Evolutionary conservation across 2,797 vertebrate species (phyloP).

Genomic region (Emys orbicularis): DNA sequence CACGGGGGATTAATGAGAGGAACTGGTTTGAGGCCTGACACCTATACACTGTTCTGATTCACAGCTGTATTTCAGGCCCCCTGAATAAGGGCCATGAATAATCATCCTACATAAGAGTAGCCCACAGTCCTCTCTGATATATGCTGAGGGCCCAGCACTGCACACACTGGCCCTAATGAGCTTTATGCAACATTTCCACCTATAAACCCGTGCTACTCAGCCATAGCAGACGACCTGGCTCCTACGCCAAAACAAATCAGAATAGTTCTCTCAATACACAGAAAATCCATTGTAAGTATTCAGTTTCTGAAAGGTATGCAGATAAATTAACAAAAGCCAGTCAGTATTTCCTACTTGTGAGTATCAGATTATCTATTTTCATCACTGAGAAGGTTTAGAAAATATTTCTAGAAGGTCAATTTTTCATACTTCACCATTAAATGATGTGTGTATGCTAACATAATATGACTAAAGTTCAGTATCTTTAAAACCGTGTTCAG

Average conservation of each 20-base stretch:
- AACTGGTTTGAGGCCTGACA: neutral
- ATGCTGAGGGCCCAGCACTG: neutral
- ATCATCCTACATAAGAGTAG: neutral
- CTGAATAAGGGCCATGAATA: neutral
- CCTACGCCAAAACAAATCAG: neutral
- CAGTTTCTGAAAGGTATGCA: slow-evolving; percentile 17
- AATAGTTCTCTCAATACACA: neutral
- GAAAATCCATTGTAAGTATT: slow-evolving; percentile 52
- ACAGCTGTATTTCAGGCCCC: neutral
- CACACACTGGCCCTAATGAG: neutral
- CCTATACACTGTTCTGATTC: neutral
- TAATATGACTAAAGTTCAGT: neutral
- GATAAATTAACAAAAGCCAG: slow-evolving; percentile 41
- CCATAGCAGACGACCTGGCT: neutral
- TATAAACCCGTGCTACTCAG: neutral
- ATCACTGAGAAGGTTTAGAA: neutral
- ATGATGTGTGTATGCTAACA: neutral
- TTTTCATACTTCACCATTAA: neutral
- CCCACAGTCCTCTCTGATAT: neutral
- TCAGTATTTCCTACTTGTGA: slow-evolving; percentile 10
- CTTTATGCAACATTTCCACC: neutral
- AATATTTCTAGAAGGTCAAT: neutral
- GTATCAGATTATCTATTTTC: neutral
- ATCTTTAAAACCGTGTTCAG: neutral
- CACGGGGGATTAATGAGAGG: neutral